Evolutionary conservation across 2,888 invertebrate species (phyloP), one percentile per base, ranked within the genome.

Genomic region (Pandemis cinnamomeana): DNA sequence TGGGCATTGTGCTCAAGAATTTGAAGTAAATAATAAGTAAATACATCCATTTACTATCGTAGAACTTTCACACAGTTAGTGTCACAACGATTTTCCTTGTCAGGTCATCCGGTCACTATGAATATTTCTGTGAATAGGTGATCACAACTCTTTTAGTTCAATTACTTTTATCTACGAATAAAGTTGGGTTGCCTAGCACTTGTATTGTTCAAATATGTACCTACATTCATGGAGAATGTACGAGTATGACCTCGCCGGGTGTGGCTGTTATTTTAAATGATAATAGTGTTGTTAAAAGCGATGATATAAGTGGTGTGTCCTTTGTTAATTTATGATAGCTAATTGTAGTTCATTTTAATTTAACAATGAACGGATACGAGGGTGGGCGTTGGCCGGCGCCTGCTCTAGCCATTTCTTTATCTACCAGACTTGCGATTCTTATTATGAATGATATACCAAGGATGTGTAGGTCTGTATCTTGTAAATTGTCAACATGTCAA

Each of bases 361-460:
- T 69, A 78, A 71, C 68, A 55, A 76, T 71, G 67, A 79, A 77
- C 77, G 76, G 72, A 46, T 15, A 46, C 77, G 10, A 76, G 71
- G 82, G 81, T 83, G 82, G 82, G 82, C 81, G 83, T 83, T 79
- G 79, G 78, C 46, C 36, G 36, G 46, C 68, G 58, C 36, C 7
- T 66, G 13, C 41, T 42, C 0, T 71, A 20, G 46, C n/a, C 41
- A 46, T 44, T 64, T 46, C 44, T 64, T 46, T 46, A 20, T 20
- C 48, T 11, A 11, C 48, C 13, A 13, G 5, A 8, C 48, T 48
- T 13, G 10, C 8, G 44, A 44, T 44, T 44, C 1, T 44, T 44
- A 44, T 8, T 44, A n/a, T 51, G n/a, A n/a, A 44, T 44, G 44
- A 44, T 44, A 7, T 44, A 44, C 7, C 8, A 8, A 44, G 7